Percentiles rank a stretch among this genome's conserved stretches.
These are phyloP conservation scores for Ophion ellenae DNA, from an alignment of 2,888 invertebrate genomes.

Conservation along the genomic window DNA sequence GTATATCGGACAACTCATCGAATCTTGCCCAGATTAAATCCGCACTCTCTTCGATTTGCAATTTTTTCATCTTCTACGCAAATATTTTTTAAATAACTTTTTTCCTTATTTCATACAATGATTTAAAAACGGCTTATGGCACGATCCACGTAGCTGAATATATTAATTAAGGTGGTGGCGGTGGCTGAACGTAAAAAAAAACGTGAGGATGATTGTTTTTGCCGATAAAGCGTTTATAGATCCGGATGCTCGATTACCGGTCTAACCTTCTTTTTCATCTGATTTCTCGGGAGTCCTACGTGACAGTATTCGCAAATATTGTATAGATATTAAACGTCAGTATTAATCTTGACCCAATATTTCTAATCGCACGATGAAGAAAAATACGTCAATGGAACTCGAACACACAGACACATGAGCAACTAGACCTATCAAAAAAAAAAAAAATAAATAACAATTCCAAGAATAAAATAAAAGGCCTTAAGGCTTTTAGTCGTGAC, in stretches of 20 bases:
- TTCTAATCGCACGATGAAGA: slow-evolving; percentile 23
- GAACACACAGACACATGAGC: neutral
- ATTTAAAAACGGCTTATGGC: neutral
- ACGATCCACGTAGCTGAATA: slow-evolving; percentile 5
- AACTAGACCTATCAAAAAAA: neutral
- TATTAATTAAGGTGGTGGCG: slow-evolving; percentile 7
- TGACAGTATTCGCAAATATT: neutral
- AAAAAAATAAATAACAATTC: neutral
- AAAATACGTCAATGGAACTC: slow-evolving; percentile 8
- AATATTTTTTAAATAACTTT: neutral
- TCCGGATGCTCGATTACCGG: slow-evolving; percentile 28
- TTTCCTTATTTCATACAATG: neutral
- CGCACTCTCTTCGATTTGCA: no score
- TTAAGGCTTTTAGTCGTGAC: neutral
- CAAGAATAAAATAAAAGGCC: neutral
- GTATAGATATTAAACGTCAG: neutral
- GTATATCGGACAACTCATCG: no score
- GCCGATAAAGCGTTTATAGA: slow-evolving; percentile 20
- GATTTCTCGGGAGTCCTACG: neutral
- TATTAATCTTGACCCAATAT: slow-evolving; percentile 46
- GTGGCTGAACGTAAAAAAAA: neutral
- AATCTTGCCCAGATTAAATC: no score
- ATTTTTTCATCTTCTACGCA: neutral
- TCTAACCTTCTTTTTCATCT: slow-evolving; percentile 5
- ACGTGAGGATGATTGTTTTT: neutral